Percentiles rank a stretch among this genome's conserved stretches.
Conservation (phyloP, 2,113 vertebrate genomes). For the Synodontis membranacea region DNA sequence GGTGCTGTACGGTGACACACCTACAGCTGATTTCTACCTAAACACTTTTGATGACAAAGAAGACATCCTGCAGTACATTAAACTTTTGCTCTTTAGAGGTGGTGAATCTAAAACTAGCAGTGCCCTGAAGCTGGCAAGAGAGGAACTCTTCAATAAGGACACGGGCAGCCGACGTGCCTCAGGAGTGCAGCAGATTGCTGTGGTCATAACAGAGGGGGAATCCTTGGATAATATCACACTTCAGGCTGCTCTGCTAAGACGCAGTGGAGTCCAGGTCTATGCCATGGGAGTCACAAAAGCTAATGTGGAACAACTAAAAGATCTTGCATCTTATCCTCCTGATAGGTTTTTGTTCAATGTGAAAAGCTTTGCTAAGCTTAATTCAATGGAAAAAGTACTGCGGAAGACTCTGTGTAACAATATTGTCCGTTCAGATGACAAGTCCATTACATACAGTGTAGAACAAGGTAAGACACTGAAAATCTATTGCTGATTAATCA, state of each 20-base stretch:
- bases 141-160: slow-evolving; percentile 63
- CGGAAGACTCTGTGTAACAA: slow-evolving; percentile 74
- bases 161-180: slow-evolving; percentile 68
- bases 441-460: slow-evolving; percentile 16
- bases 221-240: slow-evolving; percentile 72
- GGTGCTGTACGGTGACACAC: slow-evolving; percentile 67
- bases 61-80: slow-evolving; percentile 73
- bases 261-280: slow-evolving; percentile 70
- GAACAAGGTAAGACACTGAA: slow-evolving; percentile 72
- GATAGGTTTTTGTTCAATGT: slow-evolving; percentile 66
- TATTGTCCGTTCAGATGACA: slow-evolving; percentile 51
- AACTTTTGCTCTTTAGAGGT: slow-evolving; percentile 71
- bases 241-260: slow-evolving; percentile 68
- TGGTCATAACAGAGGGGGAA: slow-evolving; percentile 77
- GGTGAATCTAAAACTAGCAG: slow-evolving; percentile 68
- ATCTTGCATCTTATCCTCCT: slow-evolving; percentile 76
- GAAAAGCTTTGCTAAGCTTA: slow-evolving; percentile 72
- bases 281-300: slow-evolving; percentile 70
- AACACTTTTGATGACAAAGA: slow-evolving; percentile 67
- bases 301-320: slow-evolving; percentile 58
- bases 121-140: slow-evolving; percentile 72
- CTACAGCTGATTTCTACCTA: slow-evolving; percentile 71
- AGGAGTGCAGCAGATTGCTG: slow-evolving; percentile 75
- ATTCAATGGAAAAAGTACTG: slow-evolving; percentile 63
- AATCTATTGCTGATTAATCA: neutral